phyloP scores from a whole-genome alignment of 2,113 vertebrate species.

The Sander lucioperca region DNA sequence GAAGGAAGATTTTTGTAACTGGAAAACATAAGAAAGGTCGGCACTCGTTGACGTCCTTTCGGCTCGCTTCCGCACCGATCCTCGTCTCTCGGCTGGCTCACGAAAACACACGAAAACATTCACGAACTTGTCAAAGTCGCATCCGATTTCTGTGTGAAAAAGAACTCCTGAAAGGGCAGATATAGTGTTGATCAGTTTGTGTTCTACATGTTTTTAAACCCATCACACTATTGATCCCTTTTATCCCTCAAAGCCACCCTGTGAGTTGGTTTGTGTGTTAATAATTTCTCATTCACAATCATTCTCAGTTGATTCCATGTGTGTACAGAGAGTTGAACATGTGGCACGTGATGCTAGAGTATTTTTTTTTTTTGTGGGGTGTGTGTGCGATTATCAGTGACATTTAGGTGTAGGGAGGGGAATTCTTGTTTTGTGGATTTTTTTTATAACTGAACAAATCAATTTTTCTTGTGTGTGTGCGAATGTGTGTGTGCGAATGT shows the following conservation, averaged over 20 bases:
- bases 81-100: constrained; percentile 12
- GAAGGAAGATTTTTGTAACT: constrained; percentile 64
- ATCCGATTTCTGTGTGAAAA: constrained; percentile 23
- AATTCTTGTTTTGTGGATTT: constrained; percentile 53
- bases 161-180: constrained; percentile 36
- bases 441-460: constrained; percentile 76
- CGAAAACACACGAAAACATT: constrained; percentile 45
- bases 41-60: not conserved
- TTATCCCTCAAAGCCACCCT: constrained; percentile 49
- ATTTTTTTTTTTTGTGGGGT: constrained; percentile 30
- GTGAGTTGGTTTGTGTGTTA: constrained; percentile 49
- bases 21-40: constrained; percentile 44
- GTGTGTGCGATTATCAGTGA: constrained; percentile 62
- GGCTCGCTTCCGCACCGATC: not conserved
- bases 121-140: constrained; percentile 46
- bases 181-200: constrained; percentile 42
- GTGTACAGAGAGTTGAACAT: constrained; percentile 52
- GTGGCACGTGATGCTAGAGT: constrained; percentile 34
- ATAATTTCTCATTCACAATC: constrained; percentile 59
- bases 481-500: constrained; percentile 14
- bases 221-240: constrained; percentile 56
- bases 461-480: constrained; percentile 20
- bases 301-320: constrained; percentile 74
- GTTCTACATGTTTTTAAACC: constrained; percentile 17
- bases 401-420: constrained; percentile 67